Conservation (phyloP, 2,797 vertebrate species). For the Iguana delicatissima region DNA sequence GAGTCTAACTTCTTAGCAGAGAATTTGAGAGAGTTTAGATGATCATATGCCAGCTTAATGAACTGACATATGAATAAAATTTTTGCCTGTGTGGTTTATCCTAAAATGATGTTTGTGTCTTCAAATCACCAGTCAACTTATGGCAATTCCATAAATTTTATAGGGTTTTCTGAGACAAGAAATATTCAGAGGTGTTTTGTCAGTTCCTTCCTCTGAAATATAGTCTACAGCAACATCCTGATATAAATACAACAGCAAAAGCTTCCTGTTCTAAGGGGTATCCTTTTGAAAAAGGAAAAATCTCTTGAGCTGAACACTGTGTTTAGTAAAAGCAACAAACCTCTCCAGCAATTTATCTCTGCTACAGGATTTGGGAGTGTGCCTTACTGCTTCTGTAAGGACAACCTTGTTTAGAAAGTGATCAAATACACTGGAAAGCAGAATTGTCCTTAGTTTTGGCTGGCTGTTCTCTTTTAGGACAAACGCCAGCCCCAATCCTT, state of each 20-base stretch:
- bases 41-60: too few relatives aligned
- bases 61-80: too few relatives aligned
- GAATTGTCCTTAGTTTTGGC: not conserved
- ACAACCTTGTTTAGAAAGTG: not conserved
- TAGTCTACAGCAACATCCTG: not conserved
- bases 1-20: too few relatives aligned
- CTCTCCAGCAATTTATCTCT: conserved; percentile 47
- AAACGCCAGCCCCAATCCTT: not conserved
- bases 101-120: too few relatives aligned
- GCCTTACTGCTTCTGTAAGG: not conserved
- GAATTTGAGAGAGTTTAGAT: too few relatives aligned
- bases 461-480: conserved; percentile 22
- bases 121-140: too few relatives aligned
- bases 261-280: conserved; percentile 18
- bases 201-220: too few relatives aligned
- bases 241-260: conserved; percentile 42
- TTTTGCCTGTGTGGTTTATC: too few relatives aligned
- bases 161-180: too few relatives aligned
- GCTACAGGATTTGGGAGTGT: conserved; percentile 49
- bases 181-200: too few relatives aligned
- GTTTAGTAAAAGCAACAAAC: conserved; percentile 44
- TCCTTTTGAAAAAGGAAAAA: conserved; percentile 7
- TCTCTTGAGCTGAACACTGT: conserved; percentile 27
- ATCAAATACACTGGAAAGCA: conserved; percentile 3
- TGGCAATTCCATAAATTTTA: too few relatives aligned